Evolutionary conservation across 1,140 invertebrate genomes (phyloP).

Genomic region (Microvelia longipes): DNA sequence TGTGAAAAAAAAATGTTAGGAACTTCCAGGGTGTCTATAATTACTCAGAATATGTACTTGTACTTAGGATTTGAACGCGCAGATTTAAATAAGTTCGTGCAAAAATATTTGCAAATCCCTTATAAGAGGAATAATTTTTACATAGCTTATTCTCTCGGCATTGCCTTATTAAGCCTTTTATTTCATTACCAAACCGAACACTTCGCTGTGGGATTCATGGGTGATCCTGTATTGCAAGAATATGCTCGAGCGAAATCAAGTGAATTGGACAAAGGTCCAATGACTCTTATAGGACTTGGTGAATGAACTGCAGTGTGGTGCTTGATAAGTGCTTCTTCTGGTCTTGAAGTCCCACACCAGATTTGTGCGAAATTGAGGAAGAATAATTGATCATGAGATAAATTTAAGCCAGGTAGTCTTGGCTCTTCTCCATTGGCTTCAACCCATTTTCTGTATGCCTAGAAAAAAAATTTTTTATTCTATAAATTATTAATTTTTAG

Average conservation of each 20-base stretch:
- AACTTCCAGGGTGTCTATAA: no score
- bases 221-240: slow-evolving; percentile 55
- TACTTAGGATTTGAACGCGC: no score
- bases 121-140: no score
- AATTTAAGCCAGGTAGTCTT: slow-evolving; percentile 57
- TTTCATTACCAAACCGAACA: slow-evolving; percentile 89
- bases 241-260: slow-evolving; percentile 72
- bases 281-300: slow-evolving; percentile 77
- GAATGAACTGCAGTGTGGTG: slow-evolving; percentile 89
- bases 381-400: slow-evolving; percentile 74
- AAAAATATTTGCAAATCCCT: no score
- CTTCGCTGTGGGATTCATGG: slow-evolving; percentile 75
- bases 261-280: slow-evolving; percentile 84
- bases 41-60: no score
- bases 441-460: slow-evolving; percentile 70
- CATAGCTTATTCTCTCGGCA: no score
- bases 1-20: no score
- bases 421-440: slow-evolving; percentile 49
- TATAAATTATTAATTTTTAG: no score
- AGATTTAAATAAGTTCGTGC: no score
- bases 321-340: slow-evolving; percentile 87
- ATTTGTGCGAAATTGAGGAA: slow-evolving; percentile 85
- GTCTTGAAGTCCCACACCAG: slow-evolving; percentile 94
- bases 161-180: no score
- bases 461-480: slow-evolving; percentile 20